Evolutionary conservation across 2,797 vertebrate genomes (phyloP).

Genomic region (Vultur gryphus): DNA sequence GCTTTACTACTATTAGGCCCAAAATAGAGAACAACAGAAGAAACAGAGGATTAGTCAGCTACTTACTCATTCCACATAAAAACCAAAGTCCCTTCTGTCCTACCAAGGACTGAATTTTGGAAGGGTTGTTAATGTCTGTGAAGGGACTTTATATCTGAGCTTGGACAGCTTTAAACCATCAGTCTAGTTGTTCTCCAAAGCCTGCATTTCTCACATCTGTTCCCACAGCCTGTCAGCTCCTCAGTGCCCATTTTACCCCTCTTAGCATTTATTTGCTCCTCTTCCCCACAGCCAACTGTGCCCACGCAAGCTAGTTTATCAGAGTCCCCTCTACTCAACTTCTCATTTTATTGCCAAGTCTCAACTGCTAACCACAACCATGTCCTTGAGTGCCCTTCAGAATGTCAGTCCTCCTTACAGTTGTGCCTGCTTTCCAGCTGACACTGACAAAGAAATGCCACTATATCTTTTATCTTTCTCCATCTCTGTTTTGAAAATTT

Average conservation of each 20-base stretch:
- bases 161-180: neutral
- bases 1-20: neutral
- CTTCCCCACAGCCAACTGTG: accelerated
- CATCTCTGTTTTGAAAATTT: neutral
- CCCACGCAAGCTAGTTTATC: neutral
- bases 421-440: neutral
- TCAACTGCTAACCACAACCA: neutral
- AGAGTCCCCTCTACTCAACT: neutral
- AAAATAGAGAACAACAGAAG: neutral
- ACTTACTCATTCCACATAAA: neutral
- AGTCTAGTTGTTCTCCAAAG: neutral
- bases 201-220: neutral
- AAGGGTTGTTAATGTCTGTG: neutral
- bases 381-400: neutral
- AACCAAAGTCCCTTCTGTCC: neutral
- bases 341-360: neutral
- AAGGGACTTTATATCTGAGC: neutral
- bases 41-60: neutral
- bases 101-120: neutral
- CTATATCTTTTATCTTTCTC: neutral
- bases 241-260: neutral
- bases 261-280: neutral
- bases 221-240: neutral
- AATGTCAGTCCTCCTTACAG: neutral
- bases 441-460: neutral